Evolutionary conservation across 1,140 invertebrate species (phyloP), one percentile per base, ranked within the genome.

Genomic region (Pseudachorutes palmiensis): DNA sequence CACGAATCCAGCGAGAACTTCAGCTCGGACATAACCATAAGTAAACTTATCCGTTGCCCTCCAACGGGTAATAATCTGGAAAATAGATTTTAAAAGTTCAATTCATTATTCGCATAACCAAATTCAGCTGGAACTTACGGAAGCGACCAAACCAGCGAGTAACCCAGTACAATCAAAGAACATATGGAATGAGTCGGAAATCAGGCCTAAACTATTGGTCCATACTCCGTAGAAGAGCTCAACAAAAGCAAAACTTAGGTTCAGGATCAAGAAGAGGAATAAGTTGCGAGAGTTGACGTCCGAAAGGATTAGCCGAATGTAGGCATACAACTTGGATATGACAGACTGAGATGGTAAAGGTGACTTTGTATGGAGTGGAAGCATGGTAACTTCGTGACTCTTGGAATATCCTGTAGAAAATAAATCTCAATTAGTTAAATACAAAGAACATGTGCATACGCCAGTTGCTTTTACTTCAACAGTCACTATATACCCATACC

Each of bases 171-270:
- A 98, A 79, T 98, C 96, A 79, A 98, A 98, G 77, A 98, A 94
- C 96, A 98, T 98, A 79, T 98, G 96, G 81, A 98, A 98, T 75
- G 94, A 92, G 83, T 98, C 96, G 0, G 94, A 97, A 76, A 98
- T 98, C 67, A 98, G 82, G 76, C 95, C 92, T 31, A 84, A 74
- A 78, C 94, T 97, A 80, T 98, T 98, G 64, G 93, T 95, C 91
- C 88, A 94, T 72, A 96, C 84, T 67, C 96, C 96, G 81, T 98
- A 98, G 62, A 88, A 83, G 61, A 98, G 81, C 80, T 98, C 96
- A 19, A 98, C 92, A 81, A 98, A 97, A 1, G 95, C 93, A 80
- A 96, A 95, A 1, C 91, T 92, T 67, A 97, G 83, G 80, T 98
- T 98, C 9, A 98, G 81, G 51, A 96, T 68, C 0, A 98, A 83